Conservation (phyloP, 2,113 vertebrate species). For the Panthera uncia region DNA sequence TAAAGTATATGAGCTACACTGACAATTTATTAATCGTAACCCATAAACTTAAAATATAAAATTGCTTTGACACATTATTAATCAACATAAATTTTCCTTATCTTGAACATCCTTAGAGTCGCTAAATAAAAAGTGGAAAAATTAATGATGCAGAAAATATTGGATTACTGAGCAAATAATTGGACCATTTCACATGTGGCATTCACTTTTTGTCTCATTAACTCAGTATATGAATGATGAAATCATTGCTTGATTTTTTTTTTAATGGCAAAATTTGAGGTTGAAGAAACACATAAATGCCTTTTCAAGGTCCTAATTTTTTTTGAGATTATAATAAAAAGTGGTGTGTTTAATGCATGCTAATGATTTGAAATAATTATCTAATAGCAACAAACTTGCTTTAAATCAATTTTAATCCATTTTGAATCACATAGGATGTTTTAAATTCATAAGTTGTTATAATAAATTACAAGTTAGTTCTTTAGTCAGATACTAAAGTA, state of each 20-base stretch:
- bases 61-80: background rate
- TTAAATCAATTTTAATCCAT: background rate
- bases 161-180: background rate
- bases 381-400: background rate
- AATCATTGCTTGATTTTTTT: background rate
- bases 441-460: background rate
- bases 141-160: background rate
- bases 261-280: background rate
- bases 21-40: background rate
- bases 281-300: background rate
- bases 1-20: background rate
- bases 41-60: background rate
- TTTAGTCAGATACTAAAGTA: background rate
- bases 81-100: background rate
- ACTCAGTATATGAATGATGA: background rate
- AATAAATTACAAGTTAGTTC: background rate
- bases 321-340: background rate
- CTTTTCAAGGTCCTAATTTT: background rate
- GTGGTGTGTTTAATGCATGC: background rate
- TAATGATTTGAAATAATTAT: slow-evolving; percentile 28
- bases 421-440: background rate
- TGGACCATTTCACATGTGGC: background rate
- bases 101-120: background rate
- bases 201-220: background rate
- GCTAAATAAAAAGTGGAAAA: background rate